phyloP scores from a whole-genome alignment of 2,888 invertebrate genomes.

The Uloborus plumipes region DNA sequence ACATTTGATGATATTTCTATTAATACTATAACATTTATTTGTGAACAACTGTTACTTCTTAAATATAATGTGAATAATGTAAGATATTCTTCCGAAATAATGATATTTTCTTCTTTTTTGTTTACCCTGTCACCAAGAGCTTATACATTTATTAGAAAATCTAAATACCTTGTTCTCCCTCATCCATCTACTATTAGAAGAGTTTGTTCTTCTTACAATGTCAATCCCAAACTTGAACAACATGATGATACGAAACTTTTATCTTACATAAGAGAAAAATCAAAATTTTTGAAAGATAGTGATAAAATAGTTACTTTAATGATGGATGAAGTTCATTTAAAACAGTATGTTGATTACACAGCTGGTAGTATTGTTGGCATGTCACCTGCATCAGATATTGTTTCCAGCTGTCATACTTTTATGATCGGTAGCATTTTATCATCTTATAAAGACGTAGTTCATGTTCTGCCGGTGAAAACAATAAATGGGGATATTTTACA shows the following conservation, averaged over 20 bases:
- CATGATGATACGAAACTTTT: conserved; percentile 4
- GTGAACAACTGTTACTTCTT: too few species aligned
- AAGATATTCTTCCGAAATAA: too few species aligned
- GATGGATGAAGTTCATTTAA: conserved; percentile 1
- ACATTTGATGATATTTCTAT: too few species aligned
- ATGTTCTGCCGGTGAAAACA: not conserved
- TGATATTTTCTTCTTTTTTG: too few species aligned
- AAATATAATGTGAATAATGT: too few species aligned
- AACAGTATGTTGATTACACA: not conserved
- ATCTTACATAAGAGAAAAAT: not conserved
- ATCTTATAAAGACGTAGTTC: conserved; percentile 11
- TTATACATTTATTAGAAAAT: too few species aligned
- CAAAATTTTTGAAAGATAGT: not conserved
- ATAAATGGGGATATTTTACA: too few species aligned
- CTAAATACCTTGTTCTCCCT: not conserved
- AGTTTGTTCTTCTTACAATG: not conserved
- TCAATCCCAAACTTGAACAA: not conserved
- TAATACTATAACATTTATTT: too few species aligned
- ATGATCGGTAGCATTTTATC: not conserved
- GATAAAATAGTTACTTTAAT: not conserved
- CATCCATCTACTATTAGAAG: conserved; percentile 1
- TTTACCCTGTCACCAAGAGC: too few species aligned
- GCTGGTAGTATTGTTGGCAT: conserved; percentile 1
- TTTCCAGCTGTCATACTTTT: not conserved
- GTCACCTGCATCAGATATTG: not conserved